Conservation (phyloP, 2,113 vertebrate species). For the Falcunculus frontatus region DNA sequence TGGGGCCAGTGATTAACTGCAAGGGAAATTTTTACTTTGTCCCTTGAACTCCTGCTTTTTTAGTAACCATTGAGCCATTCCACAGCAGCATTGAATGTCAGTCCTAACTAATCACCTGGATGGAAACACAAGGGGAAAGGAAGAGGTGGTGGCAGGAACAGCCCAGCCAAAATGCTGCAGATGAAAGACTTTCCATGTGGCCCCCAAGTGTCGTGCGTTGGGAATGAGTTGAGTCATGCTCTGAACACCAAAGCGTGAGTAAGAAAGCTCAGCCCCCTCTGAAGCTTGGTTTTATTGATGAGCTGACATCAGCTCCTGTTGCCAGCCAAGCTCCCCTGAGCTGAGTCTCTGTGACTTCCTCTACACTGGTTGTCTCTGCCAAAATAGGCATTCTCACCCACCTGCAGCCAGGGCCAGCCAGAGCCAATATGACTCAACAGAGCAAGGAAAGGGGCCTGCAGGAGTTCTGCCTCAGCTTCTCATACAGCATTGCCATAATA, state of each 20-base stretch:
- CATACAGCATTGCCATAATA: not conserved
- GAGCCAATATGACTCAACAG: not conserved
- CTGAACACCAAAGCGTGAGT: constrained; percentile 9
- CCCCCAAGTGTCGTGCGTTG: not conserved
- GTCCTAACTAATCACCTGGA: not conserved
- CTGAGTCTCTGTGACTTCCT: not conserved
- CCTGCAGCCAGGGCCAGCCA: not conserved
- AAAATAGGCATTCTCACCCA: not conserved
- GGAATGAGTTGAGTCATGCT: not conserved
- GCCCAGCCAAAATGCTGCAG: not conserved
- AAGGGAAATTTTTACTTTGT: not conserved
- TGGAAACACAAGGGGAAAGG: not conserved
- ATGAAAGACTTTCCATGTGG: not conserved
- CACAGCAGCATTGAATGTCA: not conserved
- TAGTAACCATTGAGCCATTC: not conserved
- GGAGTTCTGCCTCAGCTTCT: not conserved
- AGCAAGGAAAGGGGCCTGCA: not conserved
- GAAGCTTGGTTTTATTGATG: not conserved
- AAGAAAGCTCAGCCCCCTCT: constrained; percentile 3
- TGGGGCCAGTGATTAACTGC: not conserved
- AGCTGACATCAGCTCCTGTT: not conserved
- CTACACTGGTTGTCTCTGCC: not conserved
- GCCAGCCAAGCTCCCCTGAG: not conserved
- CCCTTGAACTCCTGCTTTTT: not conserved
- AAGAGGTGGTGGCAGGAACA: not conserved